Conservation (phyloP, 1,140 invertebrate species). For the Drosophila ananassae region DNA sequence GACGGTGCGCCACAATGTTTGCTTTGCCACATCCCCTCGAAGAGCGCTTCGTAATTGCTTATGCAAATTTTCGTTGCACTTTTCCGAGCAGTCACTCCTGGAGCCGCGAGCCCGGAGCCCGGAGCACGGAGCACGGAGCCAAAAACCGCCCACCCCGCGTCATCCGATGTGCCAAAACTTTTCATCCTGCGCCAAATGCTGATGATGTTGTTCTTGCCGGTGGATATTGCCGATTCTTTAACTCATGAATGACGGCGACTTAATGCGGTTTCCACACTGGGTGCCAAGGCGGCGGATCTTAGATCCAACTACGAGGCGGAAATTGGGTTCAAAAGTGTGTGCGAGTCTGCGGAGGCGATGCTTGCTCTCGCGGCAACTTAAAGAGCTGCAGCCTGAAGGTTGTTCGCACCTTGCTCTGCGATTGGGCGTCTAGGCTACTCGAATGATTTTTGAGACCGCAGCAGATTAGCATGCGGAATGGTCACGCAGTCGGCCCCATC, state of each 20-base stretch:
- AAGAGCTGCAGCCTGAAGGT: too few species aligned
- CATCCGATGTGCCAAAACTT: constrained; percentile 7
- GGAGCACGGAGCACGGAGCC: background rate
- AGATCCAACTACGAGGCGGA: background rate
- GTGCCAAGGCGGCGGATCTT: background rate
- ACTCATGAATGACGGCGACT: constrained; percentile 14
- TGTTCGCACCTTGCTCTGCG: too few species aligned
- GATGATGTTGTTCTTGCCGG: constrained; percentile 11
- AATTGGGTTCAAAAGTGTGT: too few species aligned
- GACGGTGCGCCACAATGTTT: constrained; percentile 21
- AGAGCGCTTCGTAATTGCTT: constrained; percentile 66
- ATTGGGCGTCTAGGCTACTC: too few species aligned
- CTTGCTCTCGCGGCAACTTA: too few species aligned
- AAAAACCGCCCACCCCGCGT: background rate
- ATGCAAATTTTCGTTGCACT: constrained; percentile 68
- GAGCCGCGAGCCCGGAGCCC: background rate
- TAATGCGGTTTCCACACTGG: constrained; percentile 2
- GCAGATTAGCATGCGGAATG: background rate
- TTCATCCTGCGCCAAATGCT: constrained; percentile 13
- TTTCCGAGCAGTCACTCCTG: constrained; percentile 23
- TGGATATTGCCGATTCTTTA: constrained; percentile 15
- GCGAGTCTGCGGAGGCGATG: too few species aligned
- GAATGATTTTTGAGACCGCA: background rate
- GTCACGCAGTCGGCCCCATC: background rate
- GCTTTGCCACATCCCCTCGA: constrained; percentile 16